Base-by-base conservation (phyloP, 2,113 vertebrate species). In the Amazona vittata region DNA sequence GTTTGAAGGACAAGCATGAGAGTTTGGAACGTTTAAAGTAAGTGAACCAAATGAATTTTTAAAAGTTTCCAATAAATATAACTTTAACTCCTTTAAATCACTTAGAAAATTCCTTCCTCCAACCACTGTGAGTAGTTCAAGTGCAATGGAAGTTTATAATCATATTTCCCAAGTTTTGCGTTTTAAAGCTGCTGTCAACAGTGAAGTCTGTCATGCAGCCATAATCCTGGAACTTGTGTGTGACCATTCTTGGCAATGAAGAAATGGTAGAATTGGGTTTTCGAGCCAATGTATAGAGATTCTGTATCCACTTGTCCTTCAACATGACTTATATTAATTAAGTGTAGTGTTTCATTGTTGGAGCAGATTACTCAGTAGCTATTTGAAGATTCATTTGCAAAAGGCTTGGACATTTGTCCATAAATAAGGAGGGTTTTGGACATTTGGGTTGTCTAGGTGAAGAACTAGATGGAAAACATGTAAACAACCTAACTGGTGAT, bases 401-500 rank as follows among this genome's bases (percentile, higher is more conserved):
- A 91, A 79, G 41, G 14, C 26, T 18, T 29, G 14, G 43, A 46
- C 2, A 20, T 80, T 37, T 65, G 10, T 41, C 41, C 15, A 11
- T 33, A 10, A 74, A 49, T 44, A 8, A 71, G 25, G 44, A n/a
- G 3, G 0, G 1, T 49, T 65, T 57, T 2, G 0, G 20, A 12
- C 35, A 8, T 41, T 53, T 35, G 12, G 3, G 3, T 75, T 59
- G 52, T 53, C 41, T 44, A 12, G 7, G 25, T 39, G 29, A 65
- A 44, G 49, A 81, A 33, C 37, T 9, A 12, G 13, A 2, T 35
- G 35, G 55, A 65, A 24, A 35, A 20, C 11, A n/a, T 26, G 41
- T 50, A 25, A 4, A 10, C 2, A 64, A 44, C 53, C 7, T 26
- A 55, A 6, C 31, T 22, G 25, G 7, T 24, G 37, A 14, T 77